Conservation (phyloP, 2,888 invertebrate species). For the Ernsta delagoae region DNA sequence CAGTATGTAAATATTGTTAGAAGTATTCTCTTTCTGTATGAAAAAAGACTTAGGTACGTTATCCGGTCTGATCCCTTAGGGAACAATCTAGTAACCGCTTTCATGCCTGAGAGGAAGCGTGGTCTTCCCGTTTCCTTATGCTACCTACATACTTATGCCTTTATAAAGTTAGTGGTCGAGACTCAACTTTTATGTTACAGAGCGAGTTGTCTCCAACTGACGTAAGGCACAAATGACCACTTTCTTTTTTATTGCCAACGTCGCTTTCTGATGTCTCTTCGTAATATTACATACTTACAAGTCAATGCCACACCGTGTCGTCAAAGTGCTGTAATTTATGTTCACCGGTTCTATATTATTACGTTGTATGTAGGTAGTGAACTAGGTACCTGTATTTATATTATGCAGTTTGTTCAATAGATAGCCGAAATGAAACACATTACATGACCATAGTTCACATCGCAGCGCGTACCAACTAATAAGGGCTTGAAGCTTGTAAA, state of each 20-base stretch:
- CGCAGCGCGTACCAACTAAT: too few relatives aligned
- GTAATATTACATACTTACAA: constrained; percentile 30
- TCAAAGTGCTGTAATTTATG: background rate
- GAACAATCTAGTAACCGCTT: too few relatives aligned
- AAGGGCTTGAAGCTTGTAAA: too few relatives aligned
- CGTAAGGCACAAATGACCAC: constrained; percentile 34
- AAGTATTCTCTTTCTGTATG: background rate
- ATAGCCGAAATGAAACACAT: too few relatives aligned
- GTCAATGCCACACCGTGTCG: constrained; percentile 12
- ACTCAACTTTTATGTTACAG: constrained; percentile 30
- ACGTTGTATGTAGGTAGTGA: too few relatives aligned
- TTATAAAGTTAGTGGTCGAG: constrained; percentile 2
- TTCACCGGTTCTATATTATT: background rate
- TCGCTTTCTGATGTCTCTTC: constrained; percentile 34
- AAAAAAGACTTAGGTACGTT: too few relatives aligned
- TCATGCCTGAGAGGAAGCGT: too few relatives aligned
- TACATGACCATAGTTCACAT: too few relatives aligned
- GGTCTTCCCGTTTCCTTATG: constrained; percentile 13
- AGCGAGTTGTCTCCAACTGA: constrained; percentile 30
- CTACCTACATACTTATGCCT: too few relatives aligned
- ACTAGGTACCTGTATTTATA: too few relatives aligned
- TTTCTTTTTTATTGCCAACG: constrained; percentile 36
- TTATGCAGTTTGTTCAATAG: too few relatives aligned
- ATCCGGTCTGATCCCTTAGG: too few relatives aligned
- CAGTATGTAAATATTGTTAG: background rate